A percentile compares a stretch with the other conserved stretches of the same genome.
Evolutionary conservation across 2,888 invertebrate genomes (phyloP).

Genomic region (Leucophenga montana): DNA sequence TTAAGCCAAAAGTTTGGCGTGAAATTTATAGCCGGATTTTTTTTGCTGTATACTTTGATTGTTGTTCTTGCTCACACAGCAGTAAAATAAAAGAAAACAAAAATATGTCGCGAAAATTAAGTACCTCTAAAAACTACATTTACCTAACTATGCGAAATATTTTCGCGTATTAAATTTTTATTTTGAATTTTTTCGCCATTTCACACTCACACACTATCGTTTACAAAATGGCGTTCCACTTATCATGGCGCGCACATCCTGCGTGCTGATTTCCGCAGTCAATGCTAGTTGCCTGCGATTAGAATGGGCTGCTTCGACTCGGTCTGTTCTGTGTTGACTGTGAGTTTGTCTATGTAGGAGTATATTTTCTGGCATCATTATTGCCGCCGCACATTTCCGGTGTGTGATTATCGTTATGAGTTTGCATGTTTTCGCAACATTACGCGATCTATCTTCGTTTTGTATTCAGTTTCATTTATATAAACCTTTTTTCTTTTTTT

Average conservation of each 20-base stretch:
- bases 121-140: slow-evolving; percentile 48
- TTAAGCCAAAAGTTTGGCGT: slow-evolving; percentile 59
- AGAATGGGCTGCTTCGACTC: background rate
- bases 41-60: background rate
- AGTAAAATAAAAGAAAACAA: slow-evolving; percentile 12
- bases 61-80: background rate
- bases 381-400: slow-evolving; percentile 29
- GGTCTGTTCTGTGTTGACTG: background rate
- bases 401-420: slow-evolving; percentile 39
- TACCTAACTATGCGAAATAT: background rate
- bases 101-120: slow-evolving; percentile 48
- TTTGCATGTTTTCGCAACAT: slow-evolving; percentile 40
- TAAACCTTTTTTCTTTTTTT: slow-evolving; percentile 43
- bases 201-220: background rate
- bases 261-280: slow-evolving; percentile 8
- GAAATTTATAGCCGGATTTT: slow-evolving; percentile 57
- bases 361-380: slow-evolving; percentile 47
- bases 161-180: no score
- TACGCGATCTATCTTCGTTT: slow-evolving; percentile 25
- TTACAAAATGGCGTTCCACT: slow-evolving; percentile 12
- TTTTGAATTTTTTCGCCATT: no score
- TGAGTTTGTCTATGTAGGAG: slow-evolving; percentile 5
- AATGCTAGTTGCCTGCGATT: slow-evolving; percentile 8
- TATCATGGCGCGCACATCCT: slow-evolving; percentile 13
- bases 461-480: slow-evolving; percentile 23